These are phyloP conservation scores for Alcedo quadribrachys DNA, from an alignment of 2,797 vertebrate genomes.

Conservation along the genomic window DNA sequence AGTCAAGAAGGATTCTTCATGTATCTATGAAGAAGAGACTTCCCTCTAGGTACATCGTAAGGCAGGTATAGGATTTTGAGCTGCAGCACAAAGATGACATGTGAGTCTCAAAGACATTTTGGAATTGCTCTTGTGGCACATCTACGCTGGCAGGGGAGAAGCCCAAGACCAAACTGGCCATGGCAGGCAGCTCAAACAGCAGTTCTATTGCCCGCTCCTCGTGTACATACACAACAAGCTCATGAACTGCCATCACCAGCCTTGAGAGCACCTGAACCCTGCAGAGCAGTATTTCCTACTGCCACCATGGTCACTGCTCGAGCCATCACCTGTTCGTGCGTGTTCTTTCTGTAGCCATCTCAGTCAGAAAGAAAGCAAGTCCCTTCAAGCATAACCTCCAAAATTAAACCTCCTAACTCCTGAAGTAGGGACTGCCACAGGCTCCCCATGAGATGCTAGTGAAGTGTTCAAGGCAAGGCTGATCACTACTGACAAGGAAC, in stretches of 20 bases:
- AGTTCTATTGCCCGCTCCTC: background rate
- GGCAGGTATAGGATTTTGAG: background rate
- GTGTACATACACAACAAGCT: background rate
- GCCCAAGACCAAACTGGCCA: background rate
- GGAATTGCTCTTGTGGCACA: background rate
- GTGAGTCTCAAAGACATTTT: background rate
- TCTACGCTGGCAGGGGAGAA: background rate
- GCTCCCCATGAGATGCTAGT: background rate
- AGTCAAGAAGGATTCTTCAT: background rate
- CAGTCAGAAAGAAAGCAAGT: background rate
- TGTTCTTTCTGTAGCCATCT: background rate
- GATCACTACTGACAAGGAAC: background rate
- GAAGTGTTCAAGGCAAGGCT: background rate
- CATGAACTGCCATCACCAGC: background rate
- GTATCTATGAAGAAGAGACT: background rate
- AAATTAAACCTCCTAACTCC: background rate
- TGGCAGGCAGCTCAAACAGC: background rate
- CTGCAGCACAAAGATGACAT: background rate
- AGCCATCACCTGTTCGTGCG: background rate
- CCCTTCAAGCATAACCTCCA: background rate
- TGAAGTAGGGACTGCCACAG: background rate
- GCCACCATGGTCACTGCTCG: background rate
- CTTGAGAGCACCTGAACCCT: background rate
- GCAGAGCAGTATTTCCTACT: background rate
- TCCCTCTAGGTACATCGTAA: fast-evolving